These are phyloP conservation scores for Polyommatus iphigenia DNA, from an alignment of 2,888 invertebrate species.

Conservation along the genomic window DNA sequence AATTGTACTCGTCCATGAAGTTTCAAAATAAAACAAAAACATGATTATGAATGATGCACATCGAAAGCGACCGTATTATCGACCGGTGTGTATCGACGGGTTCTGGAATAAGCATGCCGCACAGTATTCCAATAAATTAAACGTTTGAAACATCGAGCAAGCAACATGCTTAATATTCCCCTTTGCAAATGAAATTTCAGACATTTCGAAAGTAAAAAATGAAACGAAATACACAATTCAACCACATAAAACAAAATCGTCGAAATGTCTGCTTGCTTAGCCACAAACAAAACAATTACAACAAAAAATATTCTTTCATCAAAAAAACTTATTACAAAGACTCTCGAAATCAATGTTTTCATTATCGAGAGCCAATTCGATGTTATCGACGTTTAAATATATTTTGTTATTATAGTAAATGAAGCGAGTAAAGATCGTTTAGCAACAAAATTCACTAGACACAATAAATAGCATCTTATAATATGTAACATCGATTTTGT, in stretches of 20 bases:
- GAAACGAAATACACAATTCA: slow-evolving; percentile 41
- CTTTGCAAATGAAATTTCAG: slow-evolving; percentile 46
- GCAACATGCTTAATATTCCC: slow-evolving; percentile 61
- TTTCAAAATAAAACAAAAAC: slow-evolving; percentile 30
- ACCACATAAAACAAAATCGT: slow-evolving; percentile 19
- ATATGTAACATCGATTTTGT: slow-evolving; percentile 13
- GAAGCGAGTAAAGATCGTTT: slow-evolving; percentile 13
- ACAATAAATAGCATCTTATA: slow-evolving; percentile 17
- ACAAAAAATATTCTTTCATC: slow-evolving; percentile 22
- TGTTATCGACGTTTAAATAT: slow-evolving; percentile 13
- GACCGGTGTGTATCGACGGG: slow-evolving; percentile 51
- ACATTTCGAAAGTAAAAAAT: slow-evolving; percentile 46
- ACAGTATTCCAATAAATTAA: slow-evolving; percentile 53
- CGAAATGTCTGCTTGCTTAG: slow-evolving; percentile 23
- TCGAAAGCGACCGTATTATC: slow-evolving; percentile 62
- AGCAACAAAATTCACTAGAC: slow-evolving; percentile 21
- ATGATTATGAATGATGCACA: slow-evolving; percentile 62
- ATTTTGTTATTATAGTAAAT: neutral
- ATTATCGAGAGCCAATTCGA: slow-evolving; percentile 8
- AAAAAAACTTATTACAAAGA: neutral
- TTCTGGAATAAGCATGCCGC: slow-evolving; percentile 59
- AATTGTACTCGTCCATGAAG: slow-evolving; percentile 15
- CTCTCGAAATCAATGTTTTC: slow-evolving; percentile 1
- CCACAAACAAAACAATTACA: slow-evolving; percentile 21
- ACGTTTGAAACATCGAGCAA: slow-evolving; percentile 63